These are phyloP conservation scores for Matsumurasca onukii DNA, from an alignment of 1,140 invertebrate genomes.

Conservation along the genomic window DNA sequence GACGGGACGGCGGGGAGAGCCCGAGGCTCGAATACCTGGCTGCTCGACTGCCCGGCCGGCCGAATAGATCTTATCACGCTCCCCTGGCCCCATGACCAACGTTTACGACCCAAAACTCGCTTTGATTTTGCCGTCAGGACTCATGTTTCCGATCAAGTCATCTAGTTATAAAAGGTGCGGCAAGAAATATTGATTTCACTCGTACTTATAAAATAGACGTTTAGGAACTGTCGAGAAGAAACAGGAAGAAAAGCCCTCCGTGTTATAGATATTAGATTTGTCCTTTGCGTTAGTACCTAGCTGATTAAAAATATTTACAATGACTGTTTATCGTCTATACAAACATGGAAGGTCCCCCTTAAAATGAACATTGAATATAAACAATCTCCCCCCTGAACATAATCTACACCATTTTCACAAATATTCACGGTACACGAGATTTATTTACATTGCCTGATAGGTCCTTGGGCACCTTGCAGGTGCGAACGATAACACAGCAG, in stretches of 20 bases:
- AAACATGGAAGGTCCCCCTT: constrained; percentile 38
- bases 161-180: not conserved
- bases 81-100: constrained; percentile 14
- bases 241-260: no score
- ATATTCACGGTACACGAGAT: constrained; percentile 33
- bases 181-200: no score
- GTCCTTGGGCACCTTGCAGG: constrained; percentile 21
- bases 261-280: no score
- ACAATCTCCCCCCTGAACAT: constrained; percentile 27
- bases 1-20: not conserved
- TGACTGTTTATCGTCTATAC: constrained; percentile 15
- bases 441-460: constrained; percentile 31
- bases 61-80: constrained; percentile 14
- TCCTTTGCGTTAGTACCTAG: not conserved
- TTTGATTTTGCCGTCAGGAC: constrained; percentile 20
- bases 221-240: no score
- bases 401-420: constrained; percentile 34
- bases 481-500: constrained; percentile 13
- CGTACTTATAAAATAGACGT: no score
- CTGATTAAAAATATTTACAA: constrained; percentile 32
- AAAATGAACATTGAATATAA: constrained; percentile 41
- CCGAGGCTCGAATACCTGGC: not conserved
- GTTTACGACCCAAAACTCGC: constrained; percentile 18
- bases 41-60: not conserved
- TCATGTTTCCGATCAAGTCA: constrained; percentile 14